These are phyloP conservation scores for Phyto melanocephala DNA, from an alignment of 2,888 invertebrate species.

Conservation along the genomic window DNA sequence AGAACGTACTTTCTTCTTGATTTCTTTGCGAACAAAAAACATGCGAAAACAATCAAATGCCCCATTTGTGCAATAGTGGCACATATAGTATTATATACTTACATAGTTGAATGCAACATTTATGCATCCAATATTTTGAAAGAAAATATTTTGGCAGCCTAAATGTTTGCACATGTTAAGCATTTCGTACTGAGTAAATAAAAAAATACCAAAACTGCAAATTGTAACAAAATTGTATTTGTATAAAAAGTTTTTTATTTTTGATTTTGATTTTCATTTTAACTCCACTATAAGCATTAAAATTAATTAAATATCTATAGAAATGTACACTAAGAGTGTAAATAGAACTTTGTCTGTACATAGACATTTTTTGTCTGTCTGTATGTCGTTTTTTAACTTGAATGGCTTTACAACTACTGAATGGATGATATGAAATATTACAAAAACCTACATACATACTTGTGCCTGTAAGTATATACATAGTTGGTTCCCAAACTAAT, in stretches of 20 bases:
- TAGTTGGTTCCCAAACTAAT: background rate
- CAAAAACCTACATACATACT: too few species aligned
- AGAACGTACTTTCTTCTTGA: background rate
- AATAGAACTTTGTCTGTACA: too few species aligned
- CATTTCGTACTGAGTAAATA: conserved; percentile 11
- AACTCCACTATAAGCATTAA: too few species aligned
- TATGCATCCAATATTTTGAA: conserved; percentile 39
- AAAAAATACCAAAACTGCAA: background rate
- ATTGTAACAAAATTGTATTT: background rate
- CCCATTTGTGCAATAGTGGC: conserved; percentile 41
- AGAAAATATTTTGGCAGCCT: conserved; percentile 55
- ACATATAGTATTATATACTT: background rate
- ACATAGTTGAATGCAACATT: conserved; percentile 33
- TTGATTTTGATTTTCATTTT: background rate
- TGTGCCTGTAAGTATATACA: too few species aligned
- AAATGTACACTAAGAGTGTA: too few species aligned
- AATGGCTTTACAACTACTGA: too few species aligned
- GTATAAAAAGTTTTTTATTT: background rate
- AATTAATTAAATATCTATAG: too few species aligned
- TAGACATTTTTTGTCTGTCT: too few species aligned
- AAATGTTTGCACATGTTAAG: conserved; percentile 54
- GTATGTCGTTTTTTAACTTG: too few species aligned
- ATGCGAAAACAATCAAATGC: conserved; percentile 61
- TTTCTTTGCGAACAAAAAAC: conserved; percentile 26
- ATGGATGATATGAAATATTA: too few species aligned